Evolutionary conservation across 2,797 vertebrate genomes (phyloP).

Genomic region (Decapterus maruadsi): DNA sequence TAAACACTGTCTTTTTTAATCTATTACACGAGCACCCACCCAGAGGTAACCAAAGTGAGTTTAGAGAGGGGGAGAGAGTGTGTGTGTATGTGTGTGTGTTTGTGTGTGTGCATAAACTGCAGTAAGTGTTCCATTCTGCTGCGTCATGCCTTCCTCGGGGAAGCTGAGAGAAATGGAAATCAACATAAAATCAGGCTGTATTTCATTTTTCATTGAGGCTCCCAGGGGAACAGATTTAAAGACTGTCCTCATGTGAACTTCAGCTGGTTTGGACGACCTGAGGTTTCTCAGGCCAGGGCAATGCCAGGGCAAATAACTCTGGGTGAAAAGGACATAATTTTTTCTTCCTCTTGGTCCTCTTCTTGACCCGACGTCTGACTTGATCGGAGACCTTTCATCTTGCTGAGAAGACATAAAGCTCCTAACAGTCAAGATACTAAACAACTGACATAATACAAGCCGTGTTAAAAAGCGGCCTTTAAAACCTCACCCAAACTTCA

Average conservation of each 20-base stretch:
- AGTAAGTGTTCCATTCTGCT: slow-evolving; percentile 36
- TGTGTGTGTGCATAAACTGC: slow-evolving; percentile 2
- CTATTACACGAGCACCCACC: slow-evolving; percentile 14
- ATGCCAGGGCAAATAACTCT: slow-evolving; percentile 20
- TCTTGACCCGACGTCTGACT: slow-evolving; percentile 6
- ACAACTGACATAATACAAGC: neutral
- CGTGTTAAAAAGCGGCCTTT: neutral
- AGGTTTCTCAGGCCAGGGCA: slow-evolving; percentile 49
- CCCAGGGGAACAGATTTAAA: slow-evolving; percentile 4
- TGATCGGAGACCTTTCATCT: neutral
- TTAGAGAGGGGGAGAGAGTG: neutral
- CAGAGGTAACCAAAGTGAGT: slow-evolving; percentile 13
- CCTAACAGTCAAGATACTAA: too few relatives aligned
- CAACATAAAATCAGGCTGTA: slow-evolving; percentile 33
- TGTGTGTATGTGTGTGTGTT: neutral
- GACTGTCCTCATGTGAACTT: slow-evolving; percentile 27
- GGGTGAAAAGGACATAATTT: slow-evolving; percentile 36
- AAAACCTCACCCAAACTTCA: neutral
- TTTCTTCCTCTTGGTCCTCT: neutral
- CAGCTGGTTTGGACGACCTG: slow-evolving; percentile 18
- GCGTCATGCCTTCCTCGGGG: slow-evolving; percentile 48
- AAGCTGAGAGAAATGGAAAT: slow-evolving; percentile 49
- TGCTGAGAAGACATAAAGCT: neutral
- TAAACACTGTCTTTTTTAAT: slow-evolving; percentile 36
- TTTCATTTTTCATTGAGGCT: slow-evolving; percentile 35